These are phyloP conservation scores for Gobius niger DNA, from an alignment of 2,113 vertebrate species.

Conservation along the genomic window DNA sequence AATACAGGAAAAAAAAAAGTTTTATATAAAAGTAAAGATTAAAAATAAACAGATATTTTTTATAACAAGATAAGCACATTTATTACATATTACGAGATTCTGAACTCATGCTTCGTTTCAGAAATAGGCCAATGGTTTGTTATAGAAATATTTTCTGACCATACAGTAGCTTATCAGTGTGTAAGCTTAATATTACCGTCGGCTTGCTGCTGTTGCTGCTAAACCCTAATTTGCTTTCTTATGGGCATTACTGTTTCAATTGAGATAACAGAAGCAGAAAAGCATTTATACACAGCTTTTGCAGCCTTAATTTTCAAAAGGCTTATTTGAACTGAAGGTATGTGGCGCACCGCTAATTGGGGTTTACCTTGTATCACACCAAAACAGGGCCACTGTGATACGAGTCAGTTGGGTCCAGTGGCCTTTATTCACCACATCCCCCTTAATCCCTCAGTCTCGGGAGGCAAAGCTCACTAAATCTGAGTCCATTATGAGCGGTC, in stretches of 20 bases:
- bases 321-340: constrained; percentile 50
- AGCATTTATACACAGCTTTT: neutral
- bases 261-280: constrained; percentile 2
- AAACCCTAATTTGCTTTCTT: neutral
- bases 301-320: neutral
- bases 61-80: no score
- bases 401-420: constrained; percentile 43
- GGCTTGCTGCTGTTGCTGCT: neutral
- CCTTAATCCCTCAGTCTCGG: constrained; percentile 68
- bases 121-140: neutral
- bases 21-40: no score
- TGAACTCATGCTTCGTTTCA: no score
- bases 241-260: neutral
- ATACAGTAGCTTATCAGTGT: neutral
- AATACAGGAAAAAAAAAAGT: no score
- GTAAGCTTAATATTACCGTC: neutral
- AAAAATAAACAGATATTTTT: no score
- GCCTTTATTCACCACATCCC: constrained; percentile 55
- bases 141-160: neutral
- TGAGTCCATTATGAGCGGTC: constrained; percentile 63
- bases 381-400: constrained; percentile 55
- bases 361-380: constrained; percentile 60
- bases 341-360: constrained; percentile 67
- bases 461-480: constrained; percentile 75
- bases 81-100: no score